Evolutionary conservation across 2,113 vertebrate species (phyloP).

Genomic region (Thalassarche chlororhynchos): DNA sequence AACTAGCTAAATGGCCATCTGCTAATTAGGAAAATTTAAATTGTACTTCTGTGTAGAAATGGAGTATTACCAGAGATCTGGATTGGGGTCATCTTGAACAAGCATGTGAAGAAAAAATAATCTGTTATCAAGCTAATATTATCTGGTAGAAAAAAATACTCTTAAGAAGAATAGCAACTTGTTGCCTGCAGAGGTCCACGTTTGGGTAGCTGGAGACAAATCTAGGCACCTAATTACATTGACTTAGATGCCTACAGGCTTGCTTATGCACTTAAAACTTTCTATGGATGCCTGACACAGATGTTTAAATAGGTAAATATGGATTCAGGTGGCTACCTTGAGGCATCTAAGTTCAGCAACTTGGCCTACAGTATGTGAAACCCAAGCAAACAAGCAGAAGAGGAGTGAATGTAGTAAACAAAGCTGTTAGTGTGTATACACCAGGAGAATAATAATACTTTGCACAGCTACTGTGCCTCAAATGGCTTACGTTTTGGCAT

Average conservation of each 20-base stretch:
- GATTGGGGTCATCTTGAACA: neutral
- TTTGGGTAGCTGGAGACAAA: neutral
- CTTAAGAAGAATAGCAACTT: neutral
- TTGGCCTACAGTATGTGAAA: neutral
- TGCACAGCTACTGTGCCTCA: constrained; percentile 19
- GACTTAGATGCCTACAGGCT: neutral
- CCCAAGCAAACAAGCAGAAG: neutral
- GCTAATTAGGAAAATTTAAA: neutral
- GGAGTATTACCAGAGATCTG: neutral
- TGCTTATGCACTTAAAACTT: neutral
- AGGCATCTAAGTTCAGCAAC: neutral
- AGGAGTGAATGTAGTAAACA: constrained; percentile 56
- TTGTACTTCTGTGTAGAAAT: neutral
- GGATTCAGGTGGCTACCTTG: neutral
- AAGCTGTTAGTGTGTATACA: constrained; percentile 49
- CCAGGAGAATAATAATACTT: constrained; percentile 39
- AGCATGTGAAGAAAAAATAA: neutral
- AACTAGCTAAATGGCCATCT: neutral
- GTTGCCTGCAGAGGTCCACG: neutral
- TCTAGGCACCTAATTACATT: neutral
- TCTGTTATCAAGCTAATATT: neutral
- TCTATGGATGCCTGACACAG: neutral
- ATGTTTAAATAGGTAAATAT: neutral
- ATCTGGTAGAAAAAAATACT: neutral
- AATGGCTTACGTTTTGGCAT: constrained; percentile 23